Base-by-base conservation (phyloP, 2,113 vertebrate genomes). In the Nymphicus hollandicus region DNA sequence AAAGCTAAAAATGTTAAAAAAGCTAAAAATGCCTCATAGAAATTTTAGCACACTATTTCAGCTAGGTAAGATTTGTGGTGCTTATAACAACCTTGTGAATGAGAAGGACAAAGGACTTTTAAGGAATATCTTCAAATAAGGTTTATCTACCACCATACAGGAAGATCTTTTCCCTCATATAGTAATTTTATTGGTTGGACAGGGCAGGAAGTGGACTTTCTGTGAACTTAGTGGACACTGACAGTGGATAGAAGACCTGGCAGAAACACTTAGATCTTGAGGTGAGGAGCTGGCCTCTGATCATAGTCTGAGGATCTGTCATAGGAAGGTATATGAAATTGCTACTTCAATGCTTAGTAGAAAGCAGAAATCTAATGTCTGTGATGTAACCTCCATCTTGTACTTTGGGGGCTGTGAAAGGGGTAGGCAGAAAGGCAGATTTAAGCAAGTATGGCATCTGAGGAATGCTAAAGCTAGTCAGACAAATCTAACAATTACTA, bases 401-500 rank as follows among this genome's bases (percentile, higher is more conserved):
- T 19, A 58, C 16, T 81, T 84, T 43, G 10, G 11, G 11, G 11
- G 3, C 15, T 76, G 14, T 18, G 22, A 80, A 18, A 50, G 22
- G 7, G 7, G 17, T 29, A 82, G 31, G 14, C 13, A 81, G 47
- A 86, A 85, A 74, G 11, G 11, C 73, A 68, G 31, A 81, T 37
- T 71, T 53, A 83, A 82, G 14, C 13, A 91, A 52, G 4, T 12
- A 16, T 47, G 4, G 16, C 17, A 55, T 52, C 44, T 33, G 23
- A 70, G 17, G 13, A 65, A 70, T 0, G 0, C 18, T 66, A 61
- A 80, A 63, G 17, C 13, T 74, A 76, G 29, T 0, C 8, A 68
- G 25, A 12, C 11, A 74, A 71, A 71, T 53, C 9, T 49, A 89
- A 35, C 13, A 39, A 29, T 53, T 68, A 29, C n/a, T 78, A 10